Base-by-base conservation (phyloP, 53 echinoderm and acorn worm species). In the Apostichopus leukothele region DNA sequence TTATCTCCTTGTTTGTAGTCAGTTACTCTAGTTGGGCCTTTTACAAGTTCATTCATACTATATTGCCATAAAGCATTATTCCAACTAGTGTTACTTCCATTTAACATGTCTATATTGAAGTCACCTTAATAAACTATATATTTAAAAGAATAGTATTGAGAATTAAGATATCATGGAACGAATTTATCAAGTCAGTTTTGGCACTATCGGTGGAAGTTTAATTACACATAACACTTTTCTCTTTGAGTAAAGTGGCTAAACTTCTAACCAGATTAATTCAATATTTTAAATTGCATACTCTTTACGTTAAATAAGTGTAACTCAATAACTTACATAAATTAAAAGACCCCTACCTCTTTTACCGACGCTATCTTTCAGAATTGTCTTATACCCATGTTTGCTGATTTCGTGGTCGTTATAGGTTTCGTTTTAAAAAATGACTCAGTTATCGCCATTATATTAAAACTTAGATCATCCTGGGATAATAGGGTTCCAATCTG, bases 321-420 rank as follows among this genome's bases (percentile, higher is more conserved):
- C 23, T 21, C 26, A 21, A 19, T 59, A 4, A 60, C 21, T 53
- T 22, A 83, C 26, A 83, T 83, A 83, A 19, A 83, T 60, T 8
- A 83, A 60, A 83, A 61, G 21, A 19, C 83, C 83, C 61, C 83
- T 63, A 14, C 83, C 60, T 83, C 18, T 53, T 60, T 18, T 59
- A 60, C 60, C 61, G 13, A 5, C n/a, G 26, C 83, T 59, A 4
- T 83, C 60, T 63, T 22, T 83, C 3, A 60, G 83, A 7, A 83
- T 83, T 25, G 26, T 83, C 21, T 22, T 57, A 11, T 60, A 83
- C 18, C 83, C 83, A 18, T 60, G 83, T 11, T 60, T 11, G 60
- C 83, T 83, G n/a, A 83, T 61, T 25, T 83, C 83, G 23, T 61
- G 59, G 61, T 57, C 83, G 52, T 13, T 60, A 83, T 83, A 83